Evolutionary conservation across 2,113 vertebrate genomes (phyloP), one percentile per base, ranked within the genome.

Genomic region (Perccottus glenii): DNA sequence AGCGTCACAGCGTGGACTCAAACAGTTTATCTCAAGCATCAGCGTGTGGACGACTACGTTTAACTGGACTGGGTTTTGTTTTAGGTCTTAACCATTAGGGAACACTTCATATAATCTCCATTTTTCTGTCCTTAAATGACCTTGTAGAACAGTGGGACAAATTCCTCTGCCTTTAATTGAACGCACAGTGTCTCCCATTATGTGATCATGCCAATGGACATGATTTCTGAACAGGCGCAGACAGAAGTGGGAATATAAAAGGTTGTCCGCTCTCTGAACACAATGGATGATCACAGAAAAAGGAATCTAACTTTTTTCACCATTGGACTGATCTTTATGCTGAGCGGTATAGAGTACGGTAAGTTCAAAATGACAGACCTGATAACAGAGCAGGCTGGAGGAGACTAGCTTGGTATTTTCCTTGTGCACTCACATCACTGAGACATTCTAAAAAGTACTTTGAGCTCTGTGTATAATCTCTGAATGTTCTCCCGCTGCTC

Each of bases 331-430:
- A 90, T 94, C 67, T 95, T 95, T 69, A 85, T 93, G 60, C 75
- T 94, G 38, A 94, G 91, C 57, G 94, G 94, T 44, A 87, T 95
- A 7, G 94, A 95, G 75, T 95, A 95, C 36, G 93, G 93, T 95
- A 71, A 88, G 92, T 84, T 77, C 38, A 61, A 64, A 40, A 70
- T 64, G 5, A 59, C 51, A 36, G 52, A 27, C 71, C 56, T 75
- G 45, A 45, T 27, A 61, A 57, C 40, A 62, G 32, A 73, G 63
- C 52, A 49, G 48, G 32, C 36, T 40, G n/a, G 48, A 64, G 53
- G 33, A 36, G 45, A 45, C 70, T 52, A 48, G 59, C n/a, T 46
- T 43, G 66, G 52, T 56, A 58, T 73, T 75, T 67, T 33, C 40
- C 11, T 50, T 70, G 15, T 35, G 6, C 45, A 42, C 60, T 46